These are phyloP conservation scores for Tretioscincus oriximinensis DNA, from an alignment of 2,113 vertebrate genomes.

Conservation along the genomic window DNA sequence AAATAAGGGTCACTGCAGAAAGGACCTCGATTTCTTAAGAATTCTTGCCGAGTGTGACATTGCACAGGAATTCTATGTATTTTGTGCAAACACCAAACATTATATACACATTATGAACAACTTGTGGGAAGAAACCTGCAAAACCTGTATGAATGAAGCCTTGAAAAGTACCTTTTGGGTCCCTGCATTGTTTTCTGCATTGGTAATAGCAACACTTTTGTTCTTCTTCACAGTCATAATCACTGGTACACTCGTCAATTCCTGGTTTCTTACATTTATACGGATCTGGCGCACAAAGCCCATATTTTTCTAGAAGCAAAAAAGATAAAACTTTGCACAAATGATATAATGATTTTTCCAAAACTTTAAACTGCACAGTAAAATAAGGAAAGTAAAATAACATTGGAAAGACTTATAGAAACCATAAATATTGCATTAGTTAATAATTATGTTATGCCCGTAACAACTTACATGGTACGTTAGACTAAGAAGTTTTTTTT, in stretches of 20 bases:
- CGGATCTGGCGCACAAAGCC: background rate
- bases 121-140: too few species aligned
- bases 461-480: too few species aligned
- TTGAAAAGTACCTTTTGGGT: background rate
- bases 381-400: background rate
- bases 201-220: background rate
- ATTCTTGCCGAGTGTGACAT: too few species aligned
- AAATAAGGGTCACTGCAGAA: too few species aligned
- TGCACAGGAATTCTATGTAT: too few species aligned
- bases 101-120: too few species aligned
- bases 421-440: background rate
- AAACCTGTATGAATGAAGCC: too few species aligned
- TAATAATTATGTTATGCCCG: background rate
- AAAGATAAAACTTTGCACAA: background rate
- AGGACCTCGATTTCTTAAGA: too few species aligned
- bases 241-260: background rate
- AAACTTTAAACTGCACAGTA: background rate
- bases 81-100: too few species aligned
- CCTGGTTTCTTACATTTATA: background rate
- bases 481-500: too few species aligned
- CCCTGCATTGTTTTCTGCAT: background rate
- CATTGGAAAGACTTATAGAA: background rate
- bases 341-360: background rate
- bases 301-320: background rate
- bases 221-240: background rate